These are phyloP conservation scores for Lasioglossum lativentre DNA, from an alignment of 2,888 invertebrate genomes.

Conservation along the genomic window DNA sequence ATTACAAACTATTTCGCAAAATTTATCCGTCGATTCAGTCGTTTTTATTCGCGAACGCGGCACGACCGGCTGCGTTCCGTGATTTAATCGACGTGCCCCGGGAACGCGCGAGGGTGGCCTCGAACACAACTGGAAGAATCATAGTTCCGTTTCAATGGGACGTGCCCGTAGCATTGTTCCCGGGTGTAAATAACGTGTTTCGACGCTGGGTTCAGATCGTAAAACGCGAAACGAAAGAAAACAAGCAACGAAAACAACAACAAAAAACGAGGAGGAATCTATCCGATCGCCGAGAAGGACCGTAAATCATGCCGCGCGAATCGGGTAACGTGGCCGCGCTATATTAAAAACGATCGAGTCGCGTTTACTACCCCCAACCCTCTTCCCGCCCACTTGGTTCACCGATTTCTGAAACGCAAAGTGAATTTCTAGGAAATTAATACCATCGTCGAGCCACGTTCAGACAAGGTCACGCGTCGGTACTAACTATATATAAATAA, in stretches of 20 bases:
- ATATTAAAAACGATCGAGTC: constrained; percentile 65
- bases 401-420: constrained; percentile 70
- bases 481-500: constrained; percentile 52
- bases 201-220: constrained; percentile 16
- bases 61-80: constrained; percentile 12
- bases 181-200: constrained; percentile 48
- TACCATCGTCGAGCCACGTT: constrained; percentile 58
- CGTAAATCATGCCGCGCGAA: constrained; percentile 9
- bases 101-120: neutral
- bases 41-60: constrained; percentile 46
- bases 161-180: constrained; percentile 41
- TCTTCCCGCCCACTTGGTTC: neutral
- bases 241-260: constrained; percentile 16
- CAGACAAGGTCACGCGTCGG: constrained; percentile 58
- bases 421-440: constrained; percentile 77
- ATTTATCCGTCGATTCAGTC: constrained; percentile 74
- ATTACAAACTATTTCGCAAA: constrained; percentile 79
- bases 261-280: neutral
- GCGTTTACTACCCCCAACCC: constrained; percentile 22
- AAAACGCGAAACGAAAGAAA: constrained; percentile 21
- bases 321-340: constrained; percentile 9
- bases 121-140: neutral
- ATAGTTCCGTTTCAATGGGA: constrained; percentile 24
- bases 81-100: constrained; percentile 23
- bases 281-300: constrained; percentile 12